Evolutionary conservation across 2,888 invertebrate species (phyloP).

Genomic region (Orthonychiurus folsomi): DNA sequence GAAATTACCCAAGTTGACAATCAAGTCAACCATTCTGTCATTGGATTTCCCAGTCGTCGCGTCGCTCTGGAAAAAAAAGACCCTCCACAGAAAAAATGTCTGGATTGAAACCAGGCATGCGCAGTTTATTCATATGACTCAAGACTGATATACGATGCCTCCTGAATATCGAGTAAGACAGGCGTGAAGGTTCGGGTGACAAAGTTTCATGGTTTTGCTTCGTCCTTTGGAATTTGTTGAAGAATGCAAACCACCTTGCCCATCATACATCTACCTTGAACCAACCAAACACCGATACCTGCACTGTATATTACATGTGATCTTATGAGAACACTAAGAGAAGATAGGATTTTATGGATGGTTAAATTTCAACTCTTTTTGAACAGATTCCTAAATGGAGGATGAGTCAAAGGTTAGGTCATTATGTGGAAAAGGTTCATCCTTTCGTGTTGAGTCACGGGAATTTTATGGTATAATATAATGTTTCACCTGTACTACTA

Average conservation of each 20-base stretch:
- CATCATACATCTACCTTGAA: too few species aligned
- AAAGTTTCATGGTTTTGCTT: background rate
- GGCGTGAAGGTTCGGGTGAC: background rate
- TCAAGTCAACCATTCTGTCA: constrained; percentile 22
- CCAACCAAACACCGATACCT: too few species aligned
- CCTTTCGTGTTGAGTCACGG: background rate
- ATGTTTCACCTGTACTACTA: background rate
- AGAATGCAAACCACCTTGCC: too few species aligned
- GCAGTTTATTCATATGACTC: too few species aligned
- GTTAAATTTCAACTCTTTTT: background rate
- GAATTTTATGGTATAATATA: background rate
- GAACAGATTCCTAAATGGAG: background rate
- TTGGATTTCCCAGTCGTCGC: constrained; percentile 21
- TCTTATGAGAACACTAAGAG: too few species aligned
- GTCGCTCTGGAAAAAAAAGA: constrained; percentile 18
- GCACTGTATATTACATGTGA: background rate
- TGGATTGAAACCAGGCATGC: too few species aligned
- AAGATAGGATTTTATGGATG: background rate
- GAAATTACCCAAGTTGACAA: background rate
- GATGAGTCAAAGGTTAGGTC: background rate
- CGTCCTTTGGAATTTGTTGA: background rate
- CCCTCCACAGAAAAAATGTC: too few species aligned
- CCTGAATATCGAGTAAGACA: background rate
- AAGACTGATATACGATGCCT: too few species aligned
- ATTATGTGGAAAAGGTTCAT: background rate